Percentiles rank a stretch among this genome's conserved stretches.
Conservation (phyloP, 2,113 vertebrate species). For the Amazona vittata region DNA sequence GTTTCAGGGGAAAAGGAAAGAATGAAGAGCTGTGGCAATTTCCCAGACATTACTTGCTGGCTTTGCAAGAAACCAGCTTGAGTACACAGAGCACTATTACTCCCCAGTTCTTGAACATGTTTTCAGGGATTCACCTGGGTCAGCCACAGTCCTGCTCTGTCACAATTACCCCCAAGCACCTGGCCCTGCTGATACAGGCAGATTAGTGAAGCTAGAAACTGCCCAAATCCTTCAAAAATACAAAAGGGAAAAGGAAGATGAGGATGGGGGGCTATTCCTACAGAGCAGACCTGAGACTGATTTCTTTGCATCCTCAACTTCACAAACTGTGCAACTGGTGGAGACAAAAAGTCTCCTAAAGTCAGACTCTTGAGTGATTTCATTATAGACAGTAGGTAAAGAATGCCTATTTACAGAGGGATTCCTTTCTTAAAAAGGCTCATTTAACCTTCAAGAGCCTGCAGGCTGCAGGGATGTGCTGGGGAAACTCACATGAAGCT, state of each 20-base stretch:
- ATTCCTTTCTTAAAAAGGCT: not conserved
- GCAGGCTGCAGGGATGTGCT: not conserved
- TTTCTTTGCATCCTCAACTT: not conserved
- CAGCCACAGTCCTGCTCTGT: not conserved
- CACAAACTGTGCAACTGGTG: not conserved
- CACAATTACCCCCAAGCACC: not conserved
- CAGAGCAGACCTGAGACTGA: not conserved
- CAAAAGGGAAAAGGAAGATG: not conserved
- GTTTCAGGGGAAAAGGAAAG: not conserved
- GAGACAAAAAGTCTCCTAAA: not conserved
- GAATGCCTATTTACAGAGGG: not conserved
- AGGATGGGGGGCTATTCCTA: not conserved
- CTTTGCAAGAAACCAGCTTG: not conserved
- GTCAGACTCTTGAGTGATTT: not conserved
- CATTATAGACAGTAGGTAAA: not conserved
- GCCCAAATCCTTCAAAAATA: not conserved
- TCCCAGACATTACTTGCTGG: not conserved
- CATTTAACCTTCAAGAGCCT: not conserved
- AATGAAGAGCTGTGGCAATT: not conserved
- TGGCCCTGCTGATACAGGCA: accelerated
- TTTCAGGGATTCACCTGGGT: not conserved
- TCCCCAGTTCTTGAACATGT: not conserved
- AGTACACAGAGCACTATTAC: not conserved
- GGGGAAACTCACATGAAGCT: not conserved
- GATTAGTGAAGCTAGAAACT: not conserved